Evolutionary conservation across 2,113 vertebrate species (phyloP).

Genomic region (Natator depressus): DNA sequence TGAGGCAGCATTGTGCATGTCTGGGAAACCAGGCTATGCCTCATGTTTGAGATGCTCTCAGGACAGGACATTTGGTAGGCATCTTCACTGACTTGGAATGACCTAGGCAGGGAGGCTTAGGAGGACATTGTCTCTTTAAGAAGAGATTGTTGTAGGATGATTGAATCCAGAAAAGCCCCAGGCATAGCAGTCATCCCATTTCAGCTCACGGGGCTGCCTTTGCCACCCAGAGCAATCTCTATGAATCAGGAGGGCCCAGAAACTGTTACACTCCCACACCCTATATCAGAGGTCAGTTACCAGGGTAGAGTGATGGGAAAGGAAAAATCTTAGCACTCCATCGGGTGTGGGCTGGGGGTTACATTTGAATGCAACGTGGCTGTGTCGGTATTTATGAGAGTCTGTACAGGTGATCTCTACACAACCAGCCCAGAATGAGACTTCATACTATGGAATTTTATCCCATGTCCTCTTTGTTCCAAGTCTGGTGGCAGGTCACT

Average conservation of each 20-base stretch:
- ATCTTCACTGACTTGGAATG: background rate
- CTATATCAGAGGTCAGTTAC: background rate
- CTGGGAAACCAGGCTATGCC: background rate
- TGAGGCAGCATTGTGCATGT: background rate
- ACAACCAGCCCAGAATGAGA: background rate
- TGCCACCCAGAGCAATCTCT: background rate
- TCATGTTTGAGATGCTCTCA: background rate
- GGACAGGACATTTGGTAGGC: fast-evolving
- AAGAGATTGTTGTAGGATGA: fast-evolving
- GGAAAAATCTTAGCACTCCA: background rate
- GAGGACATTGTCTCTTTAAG: background rate
- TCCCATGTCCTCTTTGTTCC: background rate
- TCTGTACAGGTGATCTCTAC: background rate
- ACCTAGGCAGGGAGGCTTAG: fast-evolving
- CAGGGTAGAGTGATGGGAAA: background rate
- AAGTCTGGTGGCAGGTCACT: background rate
- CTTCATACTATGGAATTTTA: background rate
- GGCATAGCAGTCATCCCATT: background rate
- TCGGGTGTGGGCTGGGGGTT: background rate
- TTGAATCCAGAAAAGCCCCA: background rate
- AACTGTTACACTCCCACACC: fast-evolving
- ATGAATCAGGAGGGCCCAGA: fast-evolving
- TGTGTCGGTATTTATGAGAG: background rate
- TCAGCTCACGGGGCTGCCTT: constrained; percentile 1
- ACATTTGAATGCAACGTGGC: background rate